phyloP scores from a whole-genome alignment of 2,113 vertebrate genomes.

The Orthonyx spaldingii region DNA sequence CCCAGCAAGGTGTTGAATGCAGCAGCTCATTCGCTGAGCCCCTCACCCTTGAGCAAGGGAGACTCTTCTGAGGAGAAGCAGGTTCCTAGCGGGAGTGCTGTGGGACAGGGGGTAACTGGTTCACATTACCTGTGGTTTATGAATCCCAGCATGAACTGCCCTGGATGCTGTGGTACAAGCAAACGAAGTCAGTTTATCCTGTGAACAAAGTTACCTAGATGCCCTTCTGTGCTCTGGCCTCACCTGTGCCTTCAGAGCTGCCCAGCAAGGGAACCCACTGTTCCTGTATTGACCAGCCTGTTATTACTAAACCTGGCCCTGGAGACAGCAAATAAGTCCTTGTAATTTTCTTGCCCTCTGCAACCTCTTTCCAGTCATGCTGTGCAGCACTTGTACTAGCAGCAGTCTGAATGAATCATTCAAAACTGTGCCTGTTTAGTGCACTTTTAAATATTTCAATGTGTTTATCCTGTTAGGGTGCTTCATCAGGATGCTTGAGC shows the following conservation, averaged over 20 bases:
- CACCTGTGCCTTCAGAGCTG: neutral
- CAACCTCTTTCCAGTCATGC: neutral
- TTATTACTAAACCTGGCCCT: neutral
- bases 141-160: neutral
- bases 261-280: accelerated
- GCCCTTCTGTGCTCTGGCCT: neutral
- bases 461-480: neutral
- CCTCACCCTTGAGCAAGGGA: neutral
- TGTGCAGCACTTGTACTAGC: neutral
- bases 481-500: neutral
- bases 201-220: neutral
- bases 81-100: neutral
- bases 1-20: neutral
- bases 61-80: neutral
- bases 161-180: neutral
- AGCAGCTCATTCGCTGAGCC: neutral
- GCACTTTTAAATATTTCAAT: neutral
- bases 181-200: neutral
- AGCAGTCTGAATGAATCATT: neutral
- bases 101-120: neutral
- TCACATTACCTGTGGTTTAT: neutral
- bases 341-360: neutral
- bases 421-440: neutral
- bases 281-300: neutral
- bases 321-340: neutral